Percentiles rank a stretch among this genome's conserved stretches.
Evolutionary conservation across 2,888 invertebrate genomes (phyloP).

Genomic region (Caenorhabditis afra): DNA sequence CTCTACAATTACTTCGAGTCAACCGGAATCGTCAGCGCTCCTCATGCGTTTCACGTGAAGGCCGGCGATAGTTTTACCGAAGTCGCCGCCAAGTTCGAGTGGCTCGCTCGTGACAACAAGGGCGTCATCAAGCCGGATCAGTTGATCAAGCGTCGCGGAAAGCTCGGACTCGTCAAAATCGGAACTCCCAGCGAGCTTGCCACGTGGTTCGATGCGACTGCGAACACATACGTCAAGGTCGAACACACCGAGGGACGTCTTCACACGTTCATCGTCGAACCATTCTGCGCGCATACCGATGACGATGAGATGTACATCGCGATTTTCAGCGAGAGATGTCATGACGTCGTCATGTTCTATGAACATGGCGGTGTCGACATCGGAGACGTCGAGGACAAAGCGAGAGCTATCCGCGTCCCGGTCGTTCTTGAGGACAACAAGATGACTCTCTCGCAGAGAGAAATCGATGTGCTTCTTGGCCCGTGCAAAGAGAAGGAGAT

Average conservation of each 20-base stretch:
- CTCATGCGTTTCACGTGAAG: slow-evolving; percentile 70
- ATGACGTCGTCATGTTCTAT: slow-evolving; percentile 95
- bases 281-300: slow-evolving; percentile 86
- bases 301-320: slow-evolving; percentile 95
- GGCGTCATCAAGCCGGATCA: slow-evolving; percentile 98
- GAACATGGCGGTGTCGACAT: slow-evolving; percentile 97
- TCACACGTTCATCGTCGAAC: slow-evolving; percentile 95
- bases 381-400: slow-evolving; percentile 93
- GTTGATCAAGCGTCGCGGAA: slow-evolving; percentile 96
- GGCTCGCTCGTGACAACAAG: slow-evolving; percentile 84
- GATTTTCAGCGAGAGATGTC: slow-evolving; percentile 88
- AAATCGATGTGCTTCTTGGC: slow-evolving; percentile 30
- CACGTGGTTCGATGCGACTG: slow-evolving; percentile 89
- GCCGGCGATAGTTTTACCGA: slow-evolving; percentile 71
- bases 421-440: slow-evolving; percentile 69
- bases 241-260: slow-evolving; percentile 92
- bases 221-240: slow-evolving; percentile 83
- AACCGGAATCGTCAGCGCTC: slow-evolving; percentile 70
- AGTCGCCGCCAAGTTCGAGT: slow-evolving; percentile 59
- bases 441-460: slow-evolving; percentile 65
- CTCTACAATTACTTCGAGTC: slow-evolving; percentile 74
- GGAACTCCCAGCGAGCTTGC: slow-evolving; percentile 89
- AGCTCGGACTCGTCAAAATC: slow-evolving; percentile 95
- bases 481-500: slow-evolving; percentile 17
- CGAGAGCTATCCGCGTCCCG: slow-evolving; percentile 69